Conservation (phyloP, 2,888 invertebrate genomes). For the Tetragonisca angustula region DNA sequence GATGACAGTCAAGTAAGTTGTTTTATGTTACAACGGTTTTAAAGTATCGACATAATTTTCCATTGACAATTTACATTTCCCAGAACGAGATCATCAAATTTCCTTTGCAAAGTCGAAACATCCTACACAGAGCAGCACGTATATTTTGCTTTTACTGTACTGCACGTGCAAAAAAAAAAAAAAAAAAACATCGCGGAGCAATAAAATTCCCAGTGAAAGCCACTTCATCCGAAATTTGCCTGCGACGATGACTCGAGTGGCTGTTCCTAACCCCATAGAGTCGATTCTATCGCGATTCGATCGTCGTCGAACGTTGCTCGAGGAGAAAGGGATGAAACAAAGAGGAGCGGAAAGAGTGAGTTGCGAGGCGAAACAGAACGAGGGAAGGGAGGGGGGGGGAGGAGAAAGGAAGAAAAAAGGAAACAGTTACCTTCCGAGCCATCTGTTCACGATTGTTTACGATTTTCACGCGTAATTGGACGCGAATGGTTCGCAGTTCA, state of each 20-base stretch:
- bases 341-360: background rate
- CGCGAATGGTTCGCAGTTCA: slow-evolving; percentile 75
- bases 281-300: slow-evolving; percentile 19
- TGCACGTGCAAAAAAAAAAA: too few relatives aligned
- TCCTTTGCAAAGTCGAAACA: too few relatives aligned
- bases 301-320: slow-evolving; percentile 11
- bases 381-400: background rate
- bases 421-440: slow-evolving; percentile 55
- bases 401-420: background rate
- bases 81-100: too few relatives aligned
- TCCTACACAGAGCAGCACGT: too few relatives aligned
- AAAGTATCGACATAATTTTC: too few relatives aligned
- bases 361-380: background rate
- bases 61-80: too few relatives aligned
- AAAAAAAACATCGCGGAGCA: background rate
- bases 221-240: background rate
- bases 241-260: background rate
- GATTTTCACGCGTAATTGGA: slow-evolving; percentile 83
- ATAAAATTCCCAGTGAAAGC: background rate
- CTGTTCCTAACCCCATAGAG: background rate
- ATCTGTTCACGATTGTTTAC: slow-evolving; percentile 79
- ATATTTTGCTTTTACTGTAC: too few relatives aligned
- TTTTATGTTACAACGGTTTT: too few relatives aligned
- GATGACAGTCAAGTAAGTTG: too few relatives aligned
- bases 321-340: slow-evolving; percentile 24